phyloP scores from a whole-genome alignment of 2,797 vertebrate genomes.

The Lindbergichthys nudifrons region DNA sequence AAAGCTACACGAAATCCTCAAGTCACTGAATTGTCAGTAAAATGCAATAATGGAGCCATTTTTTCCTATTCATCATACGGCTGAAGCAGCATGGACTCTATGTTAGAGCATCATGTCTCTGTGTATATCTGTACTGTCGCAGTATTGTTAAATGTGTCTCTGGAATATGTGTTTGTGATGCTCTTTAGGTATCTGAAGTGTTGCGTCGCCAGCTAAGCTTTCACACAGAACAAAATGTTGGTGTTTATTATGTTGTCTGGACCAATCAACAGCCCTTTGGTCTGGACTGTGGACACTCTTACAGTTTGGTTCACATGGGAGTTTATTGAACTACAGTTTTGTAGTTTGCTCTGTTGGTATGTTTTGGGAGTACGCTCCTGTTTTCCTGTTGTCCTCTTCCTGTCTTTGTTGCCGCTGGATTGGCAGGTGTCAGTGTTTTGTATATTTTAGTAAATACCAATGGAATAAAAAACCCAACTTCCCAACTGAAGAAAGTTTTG shows the following conservation, averaged over 20 bases:
- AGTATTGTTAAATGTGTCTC: constrained; percentile 61
- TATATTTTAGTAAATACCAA: constrained; percentile 87
- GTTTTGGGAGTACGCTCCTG: constrained; percentile 73
- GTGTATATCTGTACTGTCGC: constrained; percentile 31
- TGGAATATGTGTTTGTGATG: constrained; percentile 60
- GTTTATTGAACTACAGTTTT: constrained; percentile 41
- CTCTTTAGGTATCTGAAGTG: constrained; percentile 28
- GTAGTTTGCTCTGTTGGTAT: constrained; percentile 57
- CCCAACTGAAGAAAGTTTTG: constrained; percentile 36
- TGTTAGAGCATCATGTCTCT: constrained; percentile 40
- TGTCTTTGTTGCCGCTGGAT: constrained; percentile 88
- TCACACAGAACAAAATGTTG: constrained; percentile 53
- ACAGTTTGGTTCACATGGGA: constrained; percentile 49
- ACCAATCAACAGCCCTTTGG: constrained; percentile 31
- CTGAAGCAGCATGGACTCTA: constrained; percentile 51
- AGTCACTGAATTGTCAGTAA: constrained; percentile 35
- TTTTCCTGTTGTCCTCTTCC: constrained; percentile 71
- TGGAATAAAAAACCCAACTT: constrained; percentile 80
- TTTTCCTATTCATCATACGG: constrained; percentile 30
- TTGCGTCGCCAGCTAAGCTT: constrained; percentile 22
- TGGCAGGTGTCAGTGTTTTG: constrained; percentile 90
- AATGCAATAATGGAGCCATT: constrained; percentile 56
- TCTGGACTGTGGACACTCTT: constrained; percentile 27
- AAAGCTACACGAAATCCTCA: constrained; percentile 40
- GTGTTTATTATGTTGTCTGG: constrained; percentile 42